A percentile compares a stretch with the other conserved stretches of the same genome.
Conservation (phyloP, 53 echinoderm and acorn worm genomes). For the Holothuria scabra region DNA sequence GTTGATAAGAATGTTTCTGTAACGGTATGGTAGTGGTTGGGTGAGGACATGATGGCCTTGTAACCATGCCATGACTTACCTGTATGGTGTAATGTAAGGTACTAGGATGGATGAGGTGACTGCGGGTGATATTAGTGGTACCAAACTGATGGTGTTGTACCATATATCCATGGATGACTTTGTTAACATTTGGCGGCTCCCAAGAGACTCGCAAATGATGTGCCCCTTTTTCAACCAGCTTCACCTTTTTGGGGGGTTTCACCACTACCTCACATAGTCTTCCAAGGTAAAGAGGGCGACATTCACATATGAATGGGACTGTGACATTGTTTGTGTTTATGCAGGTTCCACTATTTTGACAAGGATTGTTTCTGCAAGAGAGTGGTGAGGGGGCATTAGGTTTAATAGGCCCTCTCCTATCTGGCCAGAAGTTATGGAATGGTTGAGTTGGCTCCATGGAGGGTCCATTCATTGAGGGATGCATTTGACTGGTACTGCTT, state of each 20-base stretch:
- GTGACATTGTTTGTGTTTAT: conserved; percentile 14
- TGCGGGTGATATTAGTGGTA: conserved; percentile 23
- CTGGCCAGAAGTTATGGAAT: too few species aligned
- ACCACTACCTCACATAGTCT: conserved; percentile 64
- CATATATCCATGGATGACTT: conserved; percentile 63
- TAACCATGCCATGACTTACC: conserved; percentile 52
- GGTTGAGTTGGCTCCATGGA: conserved; percentile 6
- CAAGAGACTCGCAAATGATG: conserved; percentile 59
- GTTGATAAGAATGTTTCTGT: too few species aligned
- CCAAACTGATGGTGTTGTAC: conserved; percentile 82
- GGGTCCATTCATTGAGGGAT: conserved; percentile 27
- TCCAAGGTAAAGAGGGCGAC: conserved; percentile 73
- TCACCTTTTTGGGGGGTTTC: conserved; percentile 79
- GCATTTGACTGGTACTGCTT: neutral
- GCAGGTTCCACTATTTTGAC: conserved; percentile 78
- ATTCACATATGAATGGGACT: conserved; percentile 57
- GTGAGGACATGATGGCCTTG: too few species aligned
- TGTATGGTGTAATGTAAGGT: conserved; percentile 62
- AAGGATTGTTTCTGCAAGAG: conserved; percentile 69
- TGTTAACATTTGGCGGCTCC: conserved; percentile 50
- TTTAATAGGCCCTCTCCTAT: neutral
- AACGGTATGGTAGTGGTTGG: too few species aligned
- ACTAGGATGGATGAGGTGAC: conserved; percentile 66
- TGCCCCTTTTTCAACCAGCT: conserved; percentile 39
- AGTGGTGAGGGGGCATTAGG: neutral